Base-by-base conservation (phyloP, 1,140 invertebrate genomes). In the Megalopta genalis region DNA sequence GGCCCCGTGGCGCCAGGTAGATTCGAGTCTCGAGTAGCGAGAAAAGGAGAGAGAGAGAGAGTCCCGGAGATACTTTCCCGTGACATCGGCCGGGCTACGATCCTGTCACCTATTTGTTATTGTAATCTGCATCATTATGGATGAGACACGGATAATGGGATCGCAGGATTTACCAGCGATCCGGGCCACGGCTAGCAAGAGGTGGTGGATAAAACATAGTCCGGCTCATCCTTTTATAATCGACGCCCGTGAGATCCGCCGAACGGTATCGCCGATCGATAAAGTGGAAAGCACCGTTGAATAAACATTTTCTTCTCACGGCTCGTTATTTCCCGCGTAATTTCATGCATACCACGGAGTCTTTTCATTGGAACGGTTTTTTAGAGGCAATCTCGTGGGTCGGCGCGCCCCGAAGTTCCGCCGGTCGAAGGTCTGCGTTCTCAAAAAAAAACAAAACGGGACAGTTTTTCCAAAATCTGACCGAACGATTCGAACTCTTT, bases 101-200 rank as follows among this genome's bases (percentile, higher is more conserved):
- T 81, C 86, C 77, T 73, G 75, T 79, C 87, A 80, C 84, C 86
- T 90, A 91, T 91, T 91, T 91, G 90, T 91, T 90, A 91, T 91
- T 91, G 90, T 91, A 91, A 91, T 91, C 89, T 82, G 80, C 87
- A 91, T 91, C 84, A 91, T 89, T 90, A 91, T 91, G 90, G 90
- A 91, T 91, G 89, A 91, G 89, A 90, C 87, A 82, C 81, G 86
- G 87, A 88, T 91, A 90, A 91, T 90, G 88, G 88, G 86, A 87
- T 88, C 88, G 82, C 77, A 78, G 88, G 87, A 90, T 90, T 90
- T 87, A 84, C 83, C 81, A 73, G 79, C 77, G 82, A 69, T 73
- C 73, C 82, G 70, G 80, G 73, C 73, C 49, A 66, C 63, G 46
- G 0, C 21, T 10, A 10, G 46, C 0, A 21, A 10, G 16, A 16